Evolutionary conservation across 37 sponge, comb jelly and placozoan species (phyloP).

Genomic region (Tethya wilhelma): DNA sequence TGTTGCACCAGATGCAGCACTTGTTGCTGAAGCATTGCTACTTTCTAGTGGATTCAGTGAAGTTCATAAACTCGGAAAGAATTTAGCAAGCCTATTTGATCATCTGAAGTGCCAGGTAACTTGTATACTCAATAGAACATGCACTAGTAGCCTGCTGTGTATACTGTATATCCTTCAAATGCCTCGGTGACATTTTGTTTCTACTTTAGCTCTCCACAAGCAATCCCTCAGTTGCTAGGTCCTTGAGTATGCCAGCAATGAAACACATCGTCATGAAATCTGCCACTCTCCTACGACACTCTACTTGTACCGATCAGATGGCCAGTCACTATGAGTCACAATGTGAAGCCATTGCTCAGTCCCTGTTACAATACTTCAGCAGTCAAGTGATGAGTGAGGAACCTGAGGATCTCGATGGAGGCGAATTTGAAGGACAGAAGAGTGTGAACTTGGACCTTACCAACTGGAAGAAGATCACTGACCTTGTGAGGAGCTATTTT

Average conservation of each 20-base stretch:
- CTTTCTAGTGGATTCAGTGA: slow-evolving; percentile 37
- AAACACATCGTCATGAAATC: slow-evolving; percentile 8
- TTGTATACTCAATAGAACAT: background rate
- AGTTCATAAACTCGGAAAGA: slow-evolving; percentile 2
- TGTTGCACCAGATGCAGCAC: slow-evolving; percentile 13
- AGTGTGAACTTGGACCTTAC: background rate
- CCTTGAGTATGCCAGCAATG: background rate
- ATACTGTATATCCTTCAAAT: background rate
- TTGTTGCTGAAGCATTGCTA: slow-evolving; percentile 40
- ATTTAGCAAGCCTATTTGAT: background rate
- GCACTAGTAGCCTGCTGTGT: background rate
- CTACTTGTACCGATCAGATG: too few relatives aligned
- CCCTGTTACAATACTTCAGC: background rate
- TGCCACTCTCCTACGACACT: too few relatives aligned
- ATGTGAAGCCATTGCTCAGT: background rate
- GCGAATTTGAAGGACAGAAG: background rate
- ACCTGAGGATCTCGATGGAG: background rate
- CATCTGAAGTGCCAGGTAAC: slow-evolving; percentile 37
- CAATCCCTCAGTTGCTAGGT: background rate
- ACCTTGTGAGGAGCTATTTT: slow-evolving; percentile 3
- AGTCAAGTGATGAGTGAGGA: background rate
- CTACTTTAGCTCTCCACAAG: slow-evolving; percentile 2
- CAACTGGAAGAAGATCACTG: slow-evolving; percentile 22
- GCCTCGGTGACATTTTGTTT: background rate
- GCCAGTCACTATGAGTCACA: too few relatives aligned